Evolutionary conservation across 2,113 vertebrate species (phyloP).

Genomic region (Gobius niger): DNA sequence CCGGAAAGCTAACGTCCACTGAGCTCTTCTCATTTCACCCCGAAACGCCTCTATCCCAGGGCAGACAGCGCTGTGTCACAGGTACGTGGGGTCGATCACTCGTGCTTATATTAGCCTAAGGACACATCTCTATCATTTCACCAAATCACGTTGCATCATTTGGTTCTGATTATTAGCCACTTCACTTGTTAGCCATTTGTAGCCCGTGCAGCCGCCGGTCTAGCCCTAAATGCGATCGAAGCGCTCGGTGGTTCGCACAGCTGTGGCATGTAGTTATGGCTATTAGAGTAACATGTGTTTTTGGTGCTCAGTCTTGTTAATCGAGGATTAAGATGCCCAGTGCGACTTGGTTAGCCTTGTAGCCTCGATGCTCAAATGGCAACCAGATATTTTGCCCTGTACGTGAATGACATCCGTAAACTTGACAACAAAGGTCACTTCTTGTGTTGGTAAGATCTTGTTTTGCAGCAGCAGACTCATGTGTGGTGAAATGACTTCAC

Average conservation of each 20-base stretch:
- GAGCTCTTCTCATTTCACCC: slow-evolving; percentile 13
- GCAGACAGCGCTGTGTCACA: neutral
- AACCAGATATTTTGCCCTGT: neutral
- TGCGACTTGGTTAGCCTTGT: slow-evolving; percentile 33
- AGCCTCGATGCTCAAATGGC: slow-evolving; percentile 23
- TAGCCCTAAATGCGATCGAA: slow-evolving; percentile 8
- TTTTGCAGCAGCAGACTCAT: neutral
- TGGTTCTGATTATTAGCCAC: slow-evolving; percentile 60
- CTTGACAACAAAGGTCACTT: slow-evolving; percentile 17
- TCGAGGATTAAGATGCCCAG: neutral
- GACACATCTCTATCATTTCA: no score
- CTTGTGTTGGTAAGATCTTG: neutral
- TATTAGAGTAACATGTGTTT: neutral
- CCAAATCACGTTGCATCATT: slow-evolving; percentile 13
- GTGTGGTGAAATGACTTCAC: neutral
- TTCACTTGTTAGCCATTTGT: slow-evolving; percentile 32
- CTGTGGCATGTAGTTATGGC: slow-evolving; percentile 33
- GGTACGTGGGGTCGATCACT: slow-evolving; percentile 23
- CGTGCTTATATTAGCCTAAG: accelerated
- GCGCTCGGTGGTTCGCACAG: slow-evolving; percentile 22
- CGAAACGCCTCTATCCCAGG: neutral
- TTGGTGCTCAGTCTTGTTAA: neutral
- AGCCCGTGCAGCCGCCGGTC: slow-evolving; percentile 17
- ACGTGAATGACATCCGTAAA: slow-evolving; percentile 21
- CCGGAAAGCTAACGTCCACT: slow-evolving; percentile 26